Evolutionary conservation across 2,888 invertebrate genomes (phyloP), one percentile per base, ranked within the genome.

Genomic region (Belgica antarctica): DNA sequence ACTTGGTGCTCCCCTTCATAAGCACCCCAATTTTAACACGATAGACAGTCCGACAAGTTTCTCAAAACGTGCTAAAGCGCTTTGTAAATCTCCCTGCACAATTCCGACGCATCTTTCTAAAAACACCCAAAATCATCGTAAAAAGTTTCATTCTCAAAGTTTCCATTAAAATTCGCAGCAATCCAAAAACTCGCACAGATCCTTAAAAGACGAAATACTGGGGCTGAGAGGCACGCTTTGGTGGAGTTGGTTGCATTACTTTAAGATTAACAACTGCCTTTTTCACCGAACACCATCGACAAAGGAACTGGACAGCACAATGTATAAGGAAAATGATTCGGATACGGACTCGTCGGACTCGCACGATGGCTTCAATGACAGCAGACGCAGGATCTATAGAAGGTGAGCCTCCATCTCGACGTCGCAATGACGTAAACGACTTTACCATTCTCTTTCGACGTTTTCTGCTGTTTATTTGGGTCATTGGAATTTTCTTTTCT

Each of bases 401-500:
- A 66, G 65, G 65, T 66, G 22, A 41, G 15, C 27, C 12, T 31
- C 22, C 10, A 4, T 25, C 7, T 12, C 17, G 5, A 36, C 10
- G 24, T 25, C 17, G 17, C 22, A 15, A 34, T 15, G n/a, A 15
- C 17, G 24, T 17, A 25, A 27, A 25, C 2, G 22, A 66, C 1
- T n/a, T 62, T 62, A 34, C 4, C 10, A 25, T 25, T 12, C 4
- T 28, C 25, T 22, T 34, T 34, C 31, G 34, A 17, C 28, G 7
- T 31, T 34, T 15, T 19, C 15, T 17, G 19, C 22, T 28, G 19
- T 47, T 17, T 10, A 66, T 66, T 46, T 66, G 47, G 65, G 65
- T 66, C 65, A 66, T 12, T 31, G 63, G 17, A 59, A 46, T 19
- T n/a, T 65, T 62, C 62, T 62, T 17, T 62, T 62, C 70, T 73